Evolutionary conservation across 1,140 invertebrate genomes (phyloP).

Genomic region (Drosophila azteca): DNA sequence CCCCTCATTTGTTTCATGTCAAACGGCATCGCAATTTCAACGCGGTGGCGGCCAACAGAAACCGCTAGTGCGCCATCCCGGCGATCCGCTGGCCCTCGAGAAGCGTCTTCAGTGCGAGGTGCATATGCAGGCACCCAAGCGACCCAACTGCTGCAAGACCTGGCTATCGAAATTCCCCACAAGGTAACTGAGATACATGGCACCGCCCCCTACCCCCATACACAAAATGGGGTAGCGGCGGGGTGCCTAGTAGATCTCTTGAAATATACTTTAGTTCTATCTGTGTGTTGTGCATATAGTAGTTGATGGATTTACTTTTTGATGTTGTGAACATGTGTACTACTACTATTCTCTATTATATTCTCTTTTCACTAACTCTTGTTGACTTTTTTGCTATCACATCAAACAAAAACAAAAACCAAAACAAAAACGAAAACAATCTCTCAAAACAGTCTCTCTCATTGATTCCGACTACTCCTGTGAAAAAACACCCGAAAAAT

Average conservation of each 20-base stretch:
- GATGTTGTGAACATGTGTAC: constrained; percentile 81
- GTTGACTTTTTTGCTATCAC: constrained; percentile 66
- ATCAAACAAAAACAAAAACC: constrained; percentile 47
- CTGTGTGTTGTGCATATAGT: constrained; percentile 57
- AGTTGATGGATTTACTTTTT: constrained; percentile 83
- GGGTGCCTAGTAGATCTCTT: constrained; percentile 24
- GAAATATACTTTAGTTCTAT: constrained; percentile 42
- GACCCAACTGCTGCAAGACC: constrained; percentile 93
- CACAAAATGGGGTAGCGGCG: constrained; percentile 12
- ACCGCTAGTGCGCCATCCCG: constrained; percentile 92
- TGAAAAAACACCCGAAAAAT: constrained; percentile 65
- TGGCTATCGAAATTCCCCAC: constrained; percentile 96
- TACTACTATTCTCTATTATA: constrained; percentile 57
- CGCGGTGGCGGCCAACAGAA: constrained; percentile 87
- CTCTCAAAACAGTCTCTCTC: constrained; percentile 24
- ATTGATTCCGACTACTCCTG: constrained; percentile 27
- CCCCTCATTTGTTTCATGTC: constrained; percentile 69
- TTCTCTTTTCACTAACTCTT: constrained; percentile 64
- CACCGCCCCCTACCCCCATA: constrained; percentile 8
- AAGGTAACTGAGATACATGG: constrained; percentile 69
- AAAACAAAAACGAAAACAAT: constrained; percentile 30
- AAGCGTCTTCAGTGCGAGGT: constrained; percentile 94
- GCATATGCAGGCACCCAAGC: constrained; percentile 88
- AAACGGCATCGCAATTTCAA: constrained; percentile 78
- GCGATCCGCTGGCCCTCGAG: constrained; percentile 89